phyloP scores from a whole-genome alignment of 2,888 invertebrate genomes.

The Dryobotodes eremita region DNA sequence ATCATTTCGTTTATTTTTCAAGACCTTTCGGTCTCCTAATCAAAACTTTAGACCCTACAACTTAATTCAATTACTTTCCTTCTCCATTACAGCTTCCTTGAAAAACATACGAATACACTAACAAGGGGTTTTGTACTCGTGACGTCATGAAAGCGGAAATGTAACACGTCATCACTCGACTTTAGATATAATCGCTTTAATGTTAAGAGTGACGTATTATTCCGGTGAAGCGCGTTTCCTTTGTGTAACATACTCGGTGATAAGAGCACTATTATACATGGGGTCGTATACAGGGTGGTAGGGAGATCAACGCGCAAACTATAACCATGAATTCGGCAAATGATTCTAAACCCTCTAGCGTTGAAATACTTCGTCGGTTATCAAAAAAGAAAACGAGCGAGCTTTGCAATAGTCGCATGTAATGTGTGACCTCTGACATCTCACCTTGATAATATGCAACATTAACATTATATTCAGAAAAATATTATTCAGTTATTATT shows the following conservation, averaged over 20 bases:
- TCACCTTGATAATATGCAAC: too few relatives aligned
- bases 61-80: conserved; percentile 20
- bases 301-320: not conserved
- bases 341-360: not conserved
- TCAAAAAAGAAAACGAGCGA: too few relatives aligned
- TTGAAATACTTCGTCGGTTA: not conserved
- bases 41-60: not conserved
- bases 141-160: conserved; percentile 22
- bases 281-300: not conserved
- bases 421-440: too few relatives aligned
- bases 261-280: conserved; percentile 5
- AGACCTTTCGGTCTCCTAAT: not conserved
- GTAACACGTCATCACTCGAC: conserved; percentile 38
- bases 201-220: conserved; percentile 33
- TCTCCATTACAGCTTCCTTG: not conserved
- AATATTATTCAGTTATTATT: too few relatives aligned
- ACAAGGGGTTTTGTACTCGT: not conserved
- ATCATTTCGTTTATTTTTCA: not conserved
- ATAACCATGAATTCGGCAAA: not conserved
- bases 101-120: not conserved
- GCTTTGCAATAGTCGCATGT: too few relatives aligned
- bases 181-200: conserved; percentile 45
- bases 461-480: too few relatives aligned
- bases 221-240: conserved; percentile 19
- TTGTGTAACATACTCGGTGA: conserved; percentile 16